Conservation (phyloP, 2,113 vertebrate species). For the Neodon shergylaensis region DNA sequence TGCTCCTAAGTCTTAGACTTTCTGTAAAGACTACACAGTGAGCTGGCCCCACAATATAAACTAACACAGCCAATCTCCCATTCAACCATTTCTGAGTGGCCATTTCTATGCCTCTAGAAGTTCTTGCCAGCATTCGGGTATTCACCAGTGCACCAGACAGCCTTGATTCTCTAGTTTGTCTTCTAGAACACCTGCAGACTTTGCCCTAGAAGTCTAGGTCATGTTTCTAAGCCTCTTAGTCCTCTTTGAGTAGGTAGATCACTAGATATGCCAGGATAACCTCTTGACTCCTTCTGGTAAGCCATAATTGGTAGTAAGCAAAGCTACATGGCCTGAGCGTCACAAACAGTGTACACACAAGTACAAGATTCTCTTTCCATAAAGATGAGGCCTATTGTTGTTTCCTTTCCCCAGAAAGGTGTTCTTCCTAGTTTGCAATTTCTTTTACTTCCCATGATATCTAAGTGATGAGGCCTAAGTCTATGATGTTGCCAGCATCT, state of each 20-base stretch:
- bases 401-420: neutral
- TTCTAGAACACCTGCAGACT: neutral
- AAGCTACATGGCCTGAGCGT: neutral
- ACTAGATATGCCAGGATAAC: neutral
- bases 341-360: neutral
- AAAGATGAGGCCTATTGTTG: neutral
- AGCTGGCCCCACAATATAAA: neutral
- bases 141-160: neutral
- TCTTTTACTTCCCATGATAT: neutral
- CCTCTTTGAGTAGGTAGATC: neutral
- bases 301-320: neutral
- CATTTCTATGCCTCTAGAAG: neutral
- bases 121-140: neutral
- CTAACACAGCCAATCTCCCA: neutral
- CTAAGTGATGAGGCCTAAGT: neutral
- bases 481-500: neutral
- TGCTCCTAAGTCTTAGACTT: neutral
- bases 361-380: neutral
- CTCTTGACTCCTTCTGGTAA: neutral
- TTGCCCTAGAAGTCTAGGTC: neutral
- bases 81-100: neutral
- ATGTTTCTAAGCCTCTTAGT: neutral
- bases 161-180: neutral
- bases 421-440: neutral
- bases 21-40: neutral